A percentile compares a stretch with the other conserved stretches of the same genome.
phyloP scores from a whole-genome alignment of 2,888 invertebrate species.

The Mayetiola destructor region DNA sequence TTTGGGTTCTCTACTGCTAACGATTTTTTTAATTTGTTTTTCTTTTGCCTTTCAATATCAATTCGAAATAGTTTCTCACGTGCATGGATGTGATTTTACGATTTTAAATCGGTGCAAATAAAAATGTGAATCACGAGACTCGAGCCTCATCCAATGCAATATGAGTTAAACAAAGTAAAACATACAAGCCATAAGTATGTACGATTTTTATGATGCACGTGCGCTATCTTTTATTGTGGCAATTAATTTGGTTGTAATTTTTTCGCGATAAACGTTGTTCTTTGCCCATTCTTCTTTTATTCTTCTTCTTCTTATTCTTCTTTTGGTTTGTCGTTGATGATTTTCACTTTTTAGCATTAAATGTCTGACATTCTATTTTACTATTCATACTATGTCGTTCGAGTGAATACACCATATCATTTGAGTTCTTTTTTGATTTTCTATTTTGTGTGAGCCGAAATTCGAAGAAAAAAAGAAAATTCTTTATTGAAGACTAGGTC shows the following conservation, averaged over 20 bases:
- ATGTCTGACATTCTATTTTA: neutral
- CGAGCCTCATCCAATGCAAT: too few relatives aligned
- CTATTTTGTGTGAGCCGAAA: neutral
- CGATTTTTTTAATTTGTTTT: too few relatives aligned
- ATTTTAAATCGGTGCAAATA: neutral
- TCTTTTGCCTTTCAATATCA: too few relatives aligned
- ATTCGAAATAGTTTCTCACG: neutral
- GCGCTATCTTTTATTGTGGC: conserved; percentile 12
- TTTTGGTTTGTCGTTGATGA: neutral
- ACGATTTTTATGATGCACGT: conserved; percentile 9
- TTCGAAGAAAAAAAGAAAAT: too few relatives aligned
- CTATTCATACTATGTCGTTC: too few relatives aligned
- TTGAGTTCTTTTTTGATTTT: neutral
- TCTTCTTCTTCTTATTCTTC: too few relatives aligned
- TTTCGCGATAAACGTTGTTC: neutral
- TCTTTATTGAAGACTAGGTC: conserved; percentile 5
- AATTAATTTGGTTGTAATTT: conserved; percentile 5
- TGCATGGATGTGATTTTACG: neutral
- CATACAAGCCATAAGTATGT: neutral
- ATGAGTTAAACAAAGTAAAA: neutral
- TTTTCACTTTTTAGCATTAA: neutral
- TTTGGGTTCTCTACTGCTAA: too few relatives aligned
- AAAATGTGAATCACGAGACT: too few relatives aligned
- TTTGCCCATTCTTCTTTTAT: too few relatives aligned
- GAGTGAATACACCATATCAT: neutral